These are phyloP conservation scores for Tetragonula carbonaria DNA, from an alignment of 2,888 invertebrate species.

Conservation along the genomic window DNA sequence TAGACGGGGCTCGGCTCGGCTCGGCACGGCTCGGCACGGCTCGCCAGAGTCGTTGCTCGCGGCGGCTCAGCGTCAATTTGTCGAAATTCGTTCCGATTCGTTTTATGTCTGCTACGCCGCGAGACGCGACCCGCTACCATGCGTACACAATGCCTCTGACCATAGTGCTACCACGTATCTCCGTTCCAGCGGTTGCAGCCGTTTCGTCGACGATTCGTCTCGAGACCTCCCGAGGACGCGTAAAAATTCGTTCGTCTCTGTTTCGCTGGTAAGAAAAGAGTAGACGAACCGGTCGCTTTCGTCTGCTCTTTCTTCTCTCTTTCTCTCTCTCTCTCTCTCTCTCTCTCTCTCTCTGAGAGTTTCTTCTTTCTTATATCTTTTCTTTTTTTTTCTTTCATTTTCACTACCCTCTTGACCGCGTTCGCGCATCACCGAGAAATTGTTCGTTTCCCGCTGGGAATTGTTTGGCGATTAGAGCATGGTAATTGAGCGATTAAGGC, in stretches of 20 bases:
- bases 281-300: background rate
- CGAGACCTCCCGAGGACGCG: constrained; percentile 51
- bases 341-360: too few relatives aligned
- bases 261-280: constrained; percentile 15
- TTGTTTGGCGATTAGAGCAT: constrained; percentile 26
- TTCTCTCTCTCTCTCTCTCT: background rate
- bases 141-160: constrained; percentile 77
- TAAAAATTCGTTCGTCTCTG: constrained; percentile 49
- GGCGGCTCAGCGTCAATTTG: constrained; percentile 82
- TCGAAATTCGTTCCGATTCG: constrained; percentile 84
- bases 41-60: constrained; percentile 70
- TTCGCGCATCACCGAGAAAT: constrained; percentile 22
- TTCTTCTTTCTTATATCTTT: too few relatives aligned
- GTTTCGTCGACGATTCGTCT: constrained; percentile 61
- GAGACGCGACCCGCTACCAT: constrained; percentile 81
- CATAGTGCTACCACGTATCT: constrained; percentile 64
- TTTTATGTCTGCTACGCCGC: constrained; percentile 82
- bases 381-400: background rate
- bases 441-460: constrained; percentile 30
- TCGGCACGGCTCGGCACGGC: constrained; percentile 53
- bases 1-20: constrained; percentile 46
- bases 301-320: background rate
- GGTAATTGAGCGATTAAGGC: constrained; percentile 33
- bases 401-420: background rate
- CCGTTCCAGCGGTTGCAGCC: constrained; percentile 21